Percentiles rank a stretch among this genome's conserved stretches.
These are phyloP conservation scores for Ranitomeya variabilis DNA, from an alignment of 2,113 vertebrate genomes.

Conservation along the genomic window DNA sequence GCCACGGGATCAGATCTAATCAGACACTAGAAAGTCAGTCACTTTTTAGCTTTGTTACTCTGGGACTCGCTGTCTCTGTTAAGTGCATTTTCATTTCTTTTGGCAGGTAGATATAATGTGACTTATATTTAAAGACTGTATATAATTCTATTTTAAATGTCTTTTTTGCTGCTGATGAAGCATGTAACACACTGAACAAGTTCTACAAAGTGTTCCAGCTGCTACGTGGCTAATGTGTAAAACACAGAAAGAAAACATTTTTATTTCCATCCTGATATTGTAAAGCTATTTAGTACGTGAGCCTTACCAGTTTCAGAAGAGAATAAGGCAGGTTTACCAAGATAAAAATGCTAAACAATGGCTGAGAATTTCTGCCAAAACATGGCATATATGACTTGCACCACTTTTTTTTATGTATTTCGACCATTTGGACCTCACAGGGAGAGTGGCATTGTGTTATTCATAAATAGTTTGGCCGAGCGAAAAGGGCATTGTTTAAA, in stretches of 20 bases:
- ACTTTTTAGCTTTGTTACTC: neutral
- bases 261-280: slow-evolving; percentile 2
- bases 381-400: no score
- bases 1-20: slow-evolving; percentile 26
- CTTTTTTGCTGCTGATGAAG: slow-evolving; percentile 33
- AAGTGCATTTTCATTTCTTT: slow-evolving; percentile 37
- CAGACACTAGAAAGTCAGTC: neutral
- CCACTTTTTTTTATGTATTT: no score
- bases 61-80: slow-evolving; percentile 10
- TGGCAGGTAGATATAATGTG: slow-evolving; percentile 7
- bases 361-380: no score
- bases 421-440: no score
- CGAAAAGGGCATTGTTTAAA: no score
- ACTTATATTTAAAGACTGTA: slow-evolving; percentile 21
- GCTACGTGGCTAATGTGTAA: slow-evolving; percentile 52
- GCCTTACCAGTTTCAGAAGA: neutral
- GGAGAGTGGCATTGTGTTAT: no score
- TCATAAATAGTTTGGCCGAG: no score
- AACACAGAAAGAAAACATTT: slow-evolving; percentile 34
- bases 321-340: neutral
- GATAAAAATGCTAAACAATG: no score
- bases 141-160: slow-evolving; percentile 19
- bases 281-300: neutral
- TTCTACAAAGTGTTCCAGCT: slow-evolving; percentile 35
- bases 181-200: slow-evolving; percentile 33